Evolutionary conservation across 2,888 invertebrate species (phyloP).

Genomic region (Polyommatus icarus): DNA sequence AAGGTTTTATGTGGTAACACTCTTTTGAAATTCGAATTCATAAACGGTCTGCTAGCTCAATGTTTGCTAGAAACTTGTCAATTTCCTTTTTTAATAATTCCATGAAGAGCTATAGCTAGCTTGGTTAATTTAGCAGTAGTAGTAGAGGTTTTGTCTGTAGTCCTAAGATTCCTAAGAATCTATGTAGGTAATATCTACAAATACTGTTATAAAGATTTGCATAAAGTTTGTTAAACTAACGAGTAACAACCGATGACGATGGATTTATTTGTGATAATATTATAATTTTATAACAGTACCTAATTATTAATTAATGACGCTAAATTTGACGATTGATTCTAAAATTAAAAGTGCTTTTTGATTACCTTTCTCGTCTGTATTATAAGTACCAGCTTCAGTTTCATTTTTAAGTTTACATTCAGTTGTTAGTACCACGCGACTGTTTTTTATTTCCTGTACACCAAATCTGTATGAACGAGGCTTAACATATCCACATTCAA

Average conservation of each 20-base stretch:
- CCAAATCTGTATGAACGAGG: background rate
- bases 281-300: too few species aligned
- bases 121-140: background rate
- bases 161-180: too few species aligned
- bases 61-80: background rate
- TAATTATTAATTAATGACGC: too few species aligned
- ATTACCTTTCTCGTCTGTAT: background rate
- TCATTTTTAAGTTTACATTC: background rate
- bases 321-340: background rate
- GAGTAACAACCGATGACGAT: too few species aligned
- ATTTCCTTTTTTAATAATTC: too few species aligned
- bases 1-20: too few species aligned
- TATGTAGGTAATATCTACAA: background rate
- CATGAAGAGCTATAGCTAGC: background rate
- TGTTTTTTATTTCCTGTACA: background rate
- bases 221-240: too few species aligned
- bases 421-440: background rate
- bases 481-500: slow-evolving; percentile 15
- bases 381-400: background rate
- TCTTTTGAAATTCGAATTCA: too few species aligned
- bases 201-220: background rate
- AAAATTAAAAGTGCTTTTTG: background rate
- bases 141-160: too few species aligned
- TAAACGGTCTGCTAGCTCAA: too few species aligned
- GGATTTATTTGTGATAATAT: too few species aligned